Evolutionary conservation across 1,140 invertebrate species (phyloP).

Genomic region (Drosophila elegans): DNA sequence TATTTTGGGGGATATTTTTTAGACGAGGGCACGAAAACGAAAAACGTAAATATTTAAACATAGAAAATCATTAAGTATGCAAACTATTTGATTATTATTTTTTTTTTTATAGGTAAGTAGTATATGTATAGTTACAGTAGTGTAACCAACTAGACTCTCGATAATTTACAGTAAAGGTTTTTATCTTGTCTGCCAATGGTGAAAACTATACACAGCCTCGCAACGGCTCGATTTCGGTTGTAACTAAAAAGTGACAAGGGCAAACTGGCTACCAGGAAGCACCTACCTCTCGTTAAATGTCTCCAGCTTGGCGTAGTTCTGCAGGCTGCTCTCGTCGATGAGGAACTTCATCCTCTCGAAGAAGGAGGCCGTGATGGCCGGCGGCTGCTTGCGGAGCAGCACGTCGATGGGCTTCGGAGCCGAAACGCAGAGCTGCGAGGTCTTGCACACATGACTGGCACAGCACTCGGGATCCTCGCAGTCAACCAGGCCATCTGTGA

Average conservation of each 20-base stretch:
- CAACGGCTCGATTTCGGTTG: constrained; percentile 32
- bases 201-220: constrained; percentile 53
- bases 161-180: constrained; percentile 43
- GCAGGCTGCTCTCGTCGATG: constrained; percentile 98
- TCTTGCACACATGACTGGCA: constrained; percentile 91
- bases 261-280: constrained; percentile 69
- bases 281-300: constrained; percentile 98
- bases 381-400: constrained; percentile 96
- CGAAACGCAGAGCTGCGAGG: constrained; percentile 94
- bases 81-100: constrained; percentile 76
- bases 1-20: constrained; percentile 68
- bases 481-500: constrained; percentile 95
- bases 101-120: constrained; percentile 26
- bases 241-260: constrained; percentile 21
- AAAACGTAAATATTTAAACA: constrained; percentile 79
- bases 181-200: constrained; percentile 61
- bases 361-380: constrained; percentile 98
- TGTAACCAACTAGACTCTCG: constrained; percentile 64
- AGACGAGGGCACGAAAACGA: constrained; percentile 82
- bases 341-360: constrained; percentile 99
- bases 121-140: constrained; percentile 28
- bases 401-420: constrained; percentile 97
- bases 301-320: constrained; percentile 97
- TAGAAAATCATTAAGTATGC: constrained; percentile 80
- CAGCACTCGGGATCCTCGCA: constrained; percentile 99